These are phyloP conservation scores for Tetragonula clypearis DNA, from an alignment of 1,140 invertebrate species.

Conservation along the genomic window DNA sequence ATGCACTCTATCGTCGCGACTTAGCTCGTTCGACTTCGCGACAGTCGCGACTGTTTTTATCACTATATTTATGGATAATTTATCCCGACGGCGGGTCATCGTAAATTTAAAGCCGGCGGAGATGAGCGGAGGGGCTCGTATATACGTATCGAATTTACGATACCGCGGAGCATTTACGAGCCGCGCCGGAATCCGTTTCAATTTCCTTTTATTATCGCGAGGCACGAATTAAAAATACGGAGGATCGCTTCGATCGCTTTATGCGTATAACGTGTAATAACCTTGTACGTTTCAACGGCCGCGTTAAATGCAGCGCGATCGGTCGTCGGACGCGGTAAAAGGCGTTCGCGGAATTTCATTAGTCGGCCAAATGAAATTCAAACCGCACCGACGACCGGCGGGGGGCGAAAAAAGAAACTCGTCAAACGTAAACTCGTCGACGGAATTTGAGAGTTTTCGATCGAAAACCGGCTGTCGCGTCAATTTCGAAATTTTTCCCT, in stretches of 20 bases:
- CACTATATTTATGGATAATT: neutral
- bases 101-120: conserved; percentile 36
- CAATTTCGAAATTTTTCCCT: neutral
- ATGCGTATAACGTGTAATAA: conserved; percentile 22
- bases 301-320: neutral
- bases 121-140: neutral
- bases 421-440: neutral
- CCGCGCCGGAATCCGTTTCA: conserved; percentile 19
- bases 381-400: too few relatives aligned
- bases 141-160: conserved; percentile 16
- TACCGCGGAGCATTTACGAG: neutral
- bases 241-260: conserved; percentile 19
- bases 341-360: conserved; percentile 31
- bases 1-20: neutral
- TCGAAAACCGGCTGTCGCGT: neutral
- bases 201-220: conserved; percentile 35
- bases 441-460: neutral
- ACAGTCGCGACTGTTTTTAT: neutral
- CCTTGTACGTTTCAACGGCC: conserved; percentile 7
- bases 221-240: conserved; percentile 20
- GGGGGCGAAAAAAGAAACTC: neutral
- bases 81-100: conserved; percentile 9
- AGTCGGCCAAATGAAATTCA: conserved; percentile 12
- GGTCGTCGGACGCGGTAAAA: neutral
- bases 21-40: neutral